Percentiles rank a stretch among this genome's conserved stretches.
These are phyloP conservation scores for Chrysemys picta DNA, from an alignment of 2,113 vertebrate species.

Conservation along the genomic window DNA sequence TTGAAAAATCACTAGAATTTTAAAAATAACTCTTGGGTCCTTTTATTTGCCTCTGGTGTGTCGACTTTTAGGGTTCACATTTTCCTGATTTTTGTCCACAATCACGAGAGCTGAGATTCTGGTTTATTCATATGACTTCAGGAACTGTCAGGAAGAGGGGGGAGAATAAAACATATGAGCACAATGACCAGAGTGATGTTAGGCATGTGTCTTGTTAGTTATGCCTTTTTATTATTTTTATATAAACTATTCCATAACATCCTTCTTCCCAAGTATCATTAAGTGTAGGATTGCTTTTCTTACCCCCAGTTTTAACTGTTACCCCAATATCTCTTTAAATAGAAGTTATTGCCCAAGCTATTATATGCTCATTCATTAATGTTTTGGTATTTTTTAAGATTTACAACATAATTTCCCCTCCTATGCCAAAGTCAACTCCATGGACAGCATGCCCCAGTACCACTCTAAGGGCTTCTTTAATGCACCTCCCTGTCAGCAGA, in stretches of 20 bases:
- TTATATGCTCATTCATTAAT: neutral
- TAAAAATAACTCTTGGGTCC: neutral
- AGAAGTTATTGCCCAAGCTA: neutral
- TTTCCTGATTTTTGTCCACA: neutral
- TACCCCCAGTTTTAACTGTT: neutral
- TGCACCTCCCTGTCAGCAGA: neutral
- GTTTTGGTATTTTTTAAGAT: no score
- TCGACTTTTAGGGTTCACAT: neutral
- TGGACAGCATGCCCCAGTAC: neutral
- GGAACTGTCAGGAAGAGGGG: neutral
- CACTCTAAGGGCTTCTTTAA: neutral
- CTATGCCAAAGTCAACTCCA: no score
- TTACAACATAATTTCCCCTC: no score
- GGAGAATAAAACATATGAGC: neutral
- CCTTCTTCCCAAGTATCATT: neutral
- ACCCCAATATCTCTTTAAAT: neutral
- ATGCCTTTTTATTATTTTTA: neutral
- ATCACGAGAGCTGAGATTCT: neutral
- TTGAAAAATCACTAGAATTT: neutral
- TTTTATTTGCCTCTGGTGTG: neutral
- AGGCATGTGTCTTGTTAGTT: neutral
- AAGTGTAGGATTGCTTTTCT: neutral
- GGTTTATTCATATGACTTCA: neutral
- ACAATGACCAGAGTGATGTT: neutral
- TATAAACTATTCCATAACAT: neutral